Evolutionary conservation across 2,113 vertebrate genomes (phyloP).

Genomic region (Rallus limicola): DNA sequence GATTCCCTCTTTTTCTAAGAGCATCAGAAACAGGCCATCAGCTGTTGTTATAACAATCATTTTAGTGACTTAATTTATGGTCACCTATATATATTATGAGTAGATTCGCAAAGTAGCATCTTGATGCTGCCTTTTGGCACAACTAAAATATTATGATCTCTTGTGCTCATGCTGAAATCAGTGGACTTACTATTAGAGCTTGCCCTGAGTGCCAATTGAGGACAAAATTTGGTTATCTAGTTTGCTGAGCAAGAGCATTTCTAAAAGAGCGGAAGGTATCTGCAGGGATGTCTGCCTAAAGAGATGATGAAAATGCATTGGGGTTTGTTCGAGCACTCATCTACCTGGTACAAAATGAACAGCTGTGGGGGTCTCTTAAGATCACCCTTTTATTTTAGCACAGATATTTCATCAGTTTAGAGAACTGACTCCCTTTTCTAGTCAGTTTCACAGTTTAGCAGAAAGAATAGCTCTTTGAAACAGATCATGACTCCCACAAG

Average conservation of each 20-base stretch:
- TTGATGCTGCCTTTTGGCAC: background rate
- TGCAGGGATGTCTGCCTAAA: background rate
- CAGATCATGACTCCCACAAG: background rate
- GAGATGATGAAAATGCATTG: background rate
- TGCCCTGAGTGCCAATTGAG: rapidly evolving
- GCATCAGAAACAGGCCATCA: background rate
- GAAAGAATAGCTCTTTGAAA: background rate
- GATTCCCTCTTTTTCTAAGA: background rate
- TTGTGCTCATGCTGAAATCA: background rate
- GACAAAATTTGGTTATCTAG: background rate
- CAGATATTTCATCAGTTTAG: background rate
- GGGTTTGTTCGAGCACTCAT: background rate
- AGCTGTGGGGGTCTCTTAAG: background rate
- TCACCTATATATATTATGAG: rapidly evolving
- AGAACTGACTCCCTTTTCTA: background rate
- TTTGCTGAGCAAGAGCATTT: background rate
- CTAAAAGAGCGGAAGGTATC: background rate
- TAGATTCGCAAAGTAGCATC: background rate
- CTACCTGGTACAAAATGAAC: background rate
- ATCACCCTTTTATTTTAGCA: background rate
- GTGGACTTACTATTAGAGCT: background rate
- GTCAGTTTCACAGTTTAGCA: background rate
- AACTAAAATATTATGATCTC: background rate
- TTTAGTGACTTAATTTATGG: background rate
- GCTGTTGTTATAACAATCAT: background rate